A percentile compares a stretch with the other conserved stretches of the same genome.
These are phyloP conservation scores for Isaurus tuberculatus DNA, from an alignment of 92 coral and sea anemone genomes.

Conservation along the genomic window DNA sequence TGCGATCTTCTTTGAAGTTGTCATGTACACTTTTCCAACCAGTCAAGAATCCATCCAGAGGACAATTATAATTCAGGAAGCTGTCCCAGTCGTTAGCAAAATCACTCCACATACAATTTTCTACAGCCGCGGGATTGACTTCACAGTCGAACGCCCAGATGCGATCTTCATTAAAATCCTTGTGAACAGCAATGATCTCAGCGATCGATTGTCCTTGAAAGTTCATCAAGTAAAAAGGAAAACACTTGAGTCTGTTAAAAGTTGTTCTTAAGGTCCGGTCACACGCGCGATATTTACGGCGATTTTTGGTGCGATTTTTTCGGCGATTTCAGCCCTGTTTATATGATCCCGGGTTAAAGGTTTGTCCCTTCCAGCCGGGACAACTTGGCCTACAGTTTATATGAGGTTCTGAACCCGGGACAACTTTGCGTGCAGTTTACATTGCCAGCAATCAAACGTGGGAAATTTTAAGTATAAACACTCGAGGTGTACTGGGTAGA, in stretches of 20 bases:
- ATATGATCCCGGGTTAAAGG: no score
- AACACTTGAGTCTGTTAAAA: not conserved
- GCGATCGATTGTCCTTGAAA: slow-evolving; percentile 27
- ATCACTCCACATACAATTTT: slow-evolving; percentile 40
- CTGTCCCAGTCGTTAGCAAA: slow-evolving; percentile 50
- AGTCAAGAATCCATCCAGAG: slow-evolving; percentile 27
- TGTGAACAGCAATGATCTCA: slow-evolving; percentile 14
- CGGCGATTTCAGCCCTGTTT: no score
- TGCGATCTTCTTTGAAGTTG: slow-evolving; percentile 43
- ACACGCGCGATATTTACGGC: no score
- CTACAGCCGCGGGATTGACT: slow-evolving; percentile 33
- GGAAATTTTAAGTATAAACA: no score
- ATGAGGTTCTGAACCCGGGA: no score
- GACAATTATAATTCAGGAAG: slow-evolving; percentile 18
- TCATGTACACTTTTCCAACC: slow-evolving; percentile 44
- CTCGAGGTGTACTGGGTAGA: no score
- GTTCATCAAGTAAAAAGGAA: not conserved
- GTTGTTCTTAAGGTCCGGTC: not conserved
- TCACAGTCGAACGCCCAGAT: slow-evolving; percentile 33
- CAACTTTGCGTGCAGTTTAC: no score
- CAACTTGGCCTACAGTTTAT: no score
- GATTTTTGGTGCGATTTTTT: no score
- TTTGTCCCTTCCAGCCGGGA: no score
- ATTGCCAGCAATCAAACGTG: no score
- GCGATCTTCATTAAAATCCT: slow-evolving; percentile 37